A percentile compares a stretch with the other conserved stretches of the same genome.
These are phyloP conservation scores for Trachelus tabidus DNA, from an alignment of 2,888 invertebrate species.

Conservation along the genomic window DNA sequence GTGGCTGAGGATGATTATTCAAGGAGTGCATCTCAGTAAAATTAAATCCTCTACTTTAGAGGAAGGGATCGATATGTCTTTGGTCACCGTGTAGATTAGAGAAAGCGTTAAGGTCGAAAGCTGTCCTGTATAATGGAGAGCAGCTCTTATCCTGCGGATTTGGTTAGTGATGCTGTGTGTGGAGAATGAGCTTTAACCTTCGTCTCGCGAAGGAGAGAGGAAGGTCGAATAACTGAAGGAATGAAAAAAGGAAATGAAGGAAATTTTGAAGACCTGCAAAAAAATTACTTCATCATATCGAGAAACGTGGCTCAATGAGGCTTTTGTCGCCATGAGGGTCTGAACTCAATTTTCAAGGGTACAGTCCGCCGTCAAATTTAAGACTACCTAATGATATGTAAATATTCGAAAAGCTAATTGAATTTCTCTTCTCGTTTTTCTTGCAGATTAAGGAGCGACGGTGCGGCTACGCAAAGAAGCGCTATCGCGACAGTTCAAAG, in stretches of 20 bases:
- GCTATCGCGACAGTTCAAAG: background rate
- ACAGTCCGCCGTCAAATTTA: too few relatives aligned
- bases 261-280: background rate
- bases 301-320: background rate
- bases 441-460: slow-evolving; percentile 30
- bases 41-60: too few relatives aligned
- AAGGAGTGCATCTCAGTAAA: too few relatives aligned
- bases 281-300: background rate
- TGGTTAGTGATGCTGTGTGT: too few relatives aligned
- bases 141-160: too few relatives aligned
- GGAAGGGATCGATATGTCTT: background rate
- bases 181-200: too few relatives aligned
- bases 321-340: background rate
- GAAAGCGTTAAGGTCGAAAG: background rate
- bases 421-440: slow-evolving; percentile 32
- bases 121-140: too few relatives aligned
- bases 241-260: background rate
- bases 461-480: background rate
- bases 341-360: too few relatives aligned
- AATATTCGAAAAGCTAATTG: slow-evolving; percentile 26
- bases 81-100: background rate
- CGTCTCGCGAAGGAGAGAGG: background rate
- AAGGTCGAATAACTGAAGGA: background rate
- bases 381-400: slow-evolving; percentile 11
- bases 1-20: too few relatives aligned